Conservation (phyloP, 2,113 vertebrate genomes). For the Sylvia atricapilla region DNA sequence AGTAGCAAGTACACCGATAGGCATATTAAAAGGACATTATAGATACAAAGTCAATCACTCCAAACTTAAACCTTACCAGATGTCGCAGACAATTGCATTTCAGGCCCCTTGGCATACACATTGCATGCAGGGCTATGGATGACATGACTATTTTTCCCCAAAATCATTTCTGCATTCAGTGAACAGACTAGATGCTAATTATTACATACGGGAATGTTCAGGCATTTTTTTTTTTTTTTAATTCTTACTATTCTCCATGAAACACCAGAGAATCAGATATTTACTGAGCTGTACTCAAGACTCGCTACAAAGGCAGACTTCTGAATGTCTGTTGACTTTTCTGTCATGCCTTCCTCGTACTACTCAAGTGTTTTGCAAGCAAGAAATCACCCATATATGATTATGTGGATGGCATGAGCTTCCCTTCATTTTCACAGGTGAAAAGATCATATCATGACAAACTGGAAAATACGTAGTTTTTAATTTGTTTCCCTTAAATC, state of each 20-base stretch:
- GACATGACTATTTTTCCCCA: background rate
- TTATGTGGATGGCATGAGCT: background rate
- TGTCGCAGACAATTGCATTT: constrained; percentile 7
- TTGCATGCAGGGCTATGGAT: background rate
- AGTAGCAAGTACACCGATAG: background rate
- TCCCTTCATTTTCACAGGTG: background rate
- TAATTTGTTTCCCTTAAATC: background rate
- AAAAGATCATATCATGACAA: background rate
- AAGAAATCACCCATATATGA: background rate
- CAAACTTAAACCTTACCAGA: background rate
- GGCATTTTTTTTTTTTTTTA: background rate
- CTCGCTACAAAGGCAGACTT: background rate
- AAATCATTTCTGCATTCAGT: background rate
- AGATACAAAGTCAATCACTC: constrained; percentile 8
- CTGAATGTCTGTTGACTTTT: background rate
- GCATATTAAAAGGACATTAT: constrained; percentile 6
- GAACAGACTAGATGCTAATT: background rate
- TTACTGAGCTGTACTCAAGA: background rate
- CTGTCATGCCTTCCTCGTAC: background rate
- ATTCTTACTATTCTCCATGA: background rate
- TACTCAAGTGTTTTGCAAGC: background rate
- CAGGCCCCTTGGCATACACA: background rate
- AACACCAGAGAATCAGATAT: background rate
- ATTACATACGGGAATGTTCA: background rate
- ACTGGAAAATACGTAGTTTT: background rate